A percentile compares a stretch with the other conserved stretches of the same genome.
Evolutionary conservation across 2,797 vertebrate genomes (phyloP).

Genomic region (Micropoecilia bifurca): DNA sequence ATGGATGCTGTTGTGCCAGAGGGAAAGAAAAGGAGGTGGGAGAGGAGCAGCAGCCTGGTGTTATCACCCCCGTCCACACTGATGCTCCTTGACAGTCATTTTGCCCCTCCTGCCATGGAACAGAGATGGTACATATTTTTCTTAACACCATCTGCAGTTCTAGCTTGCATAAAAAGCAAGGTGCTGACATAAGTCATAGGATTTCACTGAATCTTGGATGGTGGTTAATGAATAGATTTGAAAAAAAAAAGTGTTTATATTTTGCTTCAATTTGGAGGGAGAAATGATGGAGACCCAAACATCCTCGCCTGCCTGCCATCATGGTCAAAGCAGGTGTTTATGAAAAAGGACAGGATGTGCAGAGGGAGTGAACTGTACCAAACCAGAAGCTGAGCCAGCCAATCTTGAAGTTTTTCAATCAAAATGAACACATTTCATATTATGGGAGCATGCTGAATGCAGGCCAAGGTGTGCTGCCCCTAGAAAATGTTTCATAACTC

Average conservation of each 20-base stretch:
- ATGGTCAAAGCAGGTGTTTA: constrained; percentile 39
- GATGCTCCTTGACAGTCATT: constrained; percentile 66
- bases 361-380: constrained; percentile 37
- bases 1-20: constrained; percentile 40
- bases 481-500: constrained; percentile 58
- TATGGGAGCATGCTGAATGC: constrained; percentile 53
- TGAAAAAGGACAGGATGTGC: constrained; percentile 65
- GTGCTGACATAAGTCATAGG: constrained; percentile 63
- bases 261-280: constrained; percentile 32
- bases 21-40: constrained; percentile 24
- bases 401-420: constrained; percentile 75
- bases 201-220: constrained; percentile 22
- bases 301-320: constrained; percentile 24
- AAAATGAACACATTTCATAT: constrained; percentile 71
- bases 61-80: constrained; percentile 57
- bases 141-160: constrained; percentile 59
- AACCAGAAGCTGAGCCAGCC: constrained; percentile 69
- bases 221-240: constrained; percentile 69
- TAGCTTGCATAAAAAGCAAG: constrained; percentile 47
- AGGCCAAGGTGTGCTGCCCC: constrained; percentile 60
- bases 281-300: constrained; percentile 49
- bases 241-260: constrained; percentile 39
- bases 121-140: constrained; percentile 59
- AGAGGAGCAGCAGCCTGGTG: constrained; percentile 26
- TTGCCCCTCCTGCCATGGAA: constrained; percentile 61